Conservation (phyloP, 2,888 invertebrate species). For the Diarsia brunnea region DNA sequence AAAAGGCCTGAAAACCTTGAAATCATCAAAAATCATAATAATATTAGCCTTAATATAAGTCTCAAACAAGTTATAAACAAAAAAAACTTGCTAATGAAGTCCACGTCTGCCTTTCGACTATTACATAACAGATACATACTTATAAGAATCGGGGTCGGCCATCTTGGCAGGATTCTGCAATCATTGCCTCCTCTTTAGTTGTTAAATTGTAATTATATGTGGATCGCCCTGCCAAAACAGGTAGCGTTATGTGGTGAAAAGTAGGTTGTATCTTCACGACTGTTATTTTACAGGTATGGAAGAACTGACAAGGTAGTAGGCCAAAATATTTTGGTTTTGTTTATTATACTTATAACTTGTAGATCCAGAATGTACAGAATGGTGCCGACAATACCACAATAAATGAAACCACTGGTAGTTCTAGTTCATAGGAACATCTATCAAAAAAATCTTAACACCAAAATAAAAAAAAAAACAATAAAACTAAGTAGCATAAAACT, state of each 20-base stretch:
- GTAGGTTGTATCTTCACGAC: constrained; percentile 14
- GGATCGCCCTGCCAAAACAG: constrained; percentile 27
- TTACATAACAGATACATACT: constrained; percentile 48
- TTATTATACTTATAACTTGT: neutral
- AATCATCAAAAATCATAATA: neutral
- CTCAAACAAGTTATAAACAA: neutral
- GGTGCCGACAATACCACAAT: too few relatives aligned
- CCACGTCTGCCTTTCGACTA: constrained; percentile 46
- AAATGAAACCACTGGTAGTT: too few relatives aligned
- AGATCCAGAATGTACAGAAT: too few relatives aligned
- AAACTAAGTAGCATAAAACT: too few relatives aligned
- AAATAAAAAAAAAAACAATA: too few relatives aligned
- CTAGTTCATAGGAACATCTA: too few relatives aligned
- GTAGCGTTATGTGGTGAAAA: constrained; percentile 9
- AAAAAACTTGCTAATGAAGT: constrained; percentile 17
- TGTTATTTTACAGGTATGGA: neutral
- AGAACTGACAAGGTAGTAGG: neutral
- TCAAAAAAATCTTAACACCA: too few relatives aligned
- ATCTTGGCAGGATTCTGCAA: constrained; percentile 52
- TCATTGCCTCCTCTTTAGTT: constrained; percentile 30
- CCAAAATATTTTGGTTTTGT: neutral
- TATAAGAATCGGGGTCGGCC: constrained; percentile 51
- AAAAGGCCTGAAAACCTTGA: neutral
- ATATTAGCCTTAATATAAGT: neutral
- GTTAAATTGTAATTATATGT: constrained; percentile 21